phyloP scores from a whole-genome alignment of 2,113 vertebrate species.

The Heterochromis multidens region DNA sequence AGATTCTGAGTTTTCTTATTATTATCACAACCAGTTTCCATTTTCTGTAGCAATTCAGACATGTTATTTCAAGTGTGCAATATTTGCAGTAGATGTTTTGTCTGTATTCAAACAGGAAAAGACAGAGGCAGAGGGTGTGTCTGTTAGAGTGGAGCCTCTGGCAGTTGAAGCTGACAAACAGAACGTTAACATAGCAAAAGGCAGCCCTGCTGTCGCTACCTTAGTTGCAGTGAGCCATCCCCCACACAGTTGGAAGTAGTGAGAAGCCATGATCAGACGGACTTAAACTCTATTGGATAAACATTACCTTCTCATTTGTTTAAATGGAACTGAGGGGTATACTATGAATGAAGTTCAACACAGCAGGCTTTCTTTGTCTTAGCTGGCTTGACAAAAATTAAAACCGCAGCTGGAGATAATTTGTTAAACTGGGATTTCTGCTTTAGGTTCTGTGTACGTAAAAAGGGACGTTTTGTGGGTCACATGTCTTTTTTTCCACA shows the following conservation, averaged over 20 bases:
- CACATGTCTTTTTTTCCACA: not conserved
- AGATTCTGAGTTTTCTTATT: not conserved
- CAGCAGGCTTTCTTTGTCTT: not conserved
- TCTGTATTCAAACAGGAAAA: not conserved
- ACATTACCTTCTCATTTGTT: not conserved
- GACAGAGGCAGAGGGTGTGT: not conserved
- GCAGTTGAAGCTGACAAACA: not conserved
- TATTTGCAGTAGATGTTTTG: not conserved
- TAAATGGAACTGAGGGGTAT: not conserved
- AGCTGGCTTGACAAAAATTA: not conserved
- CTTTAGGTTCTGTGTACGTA: not conserved
- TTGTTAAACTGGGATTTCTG: not conserved
- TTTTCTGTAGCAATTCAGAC: not conserved
- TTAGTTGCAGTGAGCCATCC: slow-evolving; percentile 3
- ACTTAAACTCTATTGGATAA: not conserved
- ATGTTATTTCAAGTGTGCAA: not conserved
- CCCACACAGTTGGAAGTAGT: not conserved
- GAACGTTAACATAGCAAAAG: slow-evolving; percentile 48
- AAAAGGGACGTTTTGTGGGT: not conserved
- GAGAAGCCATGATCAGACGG: not conserved
- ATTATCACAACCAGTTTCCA: not conserved
- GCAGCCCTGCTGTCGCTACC: not conserved
- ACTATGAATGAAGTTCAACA: not conserved
- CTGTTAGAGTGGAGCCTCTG: not conserved
- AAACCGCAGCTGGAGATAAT: not conserved